Percentiles rank a stretch among this genome's conserved stretches.
phyloP scores from a whole-genome alignment of 2,113 vertebrate species.

The Colinus virginianus region DNA sequence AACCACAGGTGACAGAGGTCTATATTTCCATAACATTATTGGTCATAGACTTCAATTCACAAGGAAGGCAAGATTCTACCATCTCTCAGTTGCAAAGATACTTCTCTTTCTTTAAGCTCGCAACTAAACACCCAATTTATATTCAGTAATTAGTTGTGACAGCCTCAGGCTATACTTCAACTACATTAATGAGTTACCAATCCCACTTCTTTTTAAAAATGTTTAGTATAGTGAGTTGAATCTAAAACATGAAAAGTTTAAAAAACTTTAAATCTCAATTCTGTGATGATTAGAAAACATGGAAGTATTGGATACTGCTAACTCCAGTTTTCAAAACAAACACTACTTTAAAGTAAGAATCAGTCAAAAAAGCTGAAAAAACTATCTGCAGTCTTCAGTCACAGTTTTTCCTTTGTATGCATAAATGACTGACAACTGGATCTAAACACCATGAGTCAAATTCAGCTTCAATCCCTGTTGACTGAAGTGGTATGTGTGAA shows the following conservation, averaged over 20 bases:
- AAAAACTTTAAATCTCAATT: neutral
- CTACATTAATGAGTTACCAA: neutral
- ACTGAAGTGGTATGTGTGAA: neutral
- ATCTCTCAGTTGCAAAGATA: neutral
- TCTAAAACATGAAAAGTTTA: neutral
- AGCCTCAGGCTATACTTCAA: neutral
- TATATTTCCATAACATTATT: neutral
- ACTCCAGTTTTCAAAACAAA: neutral
- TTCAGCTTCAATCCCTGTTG: neutral
- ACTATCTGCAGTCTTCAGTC: neutral
- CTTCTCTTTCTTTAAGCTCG: neutral
- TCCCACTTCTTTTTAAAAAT: neutral
- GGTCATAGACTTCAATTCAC: neutral
- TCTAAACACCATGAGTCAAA: neutral
- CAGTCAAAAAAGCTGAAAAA: neutral
- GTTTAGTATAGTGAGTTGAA: neutral
- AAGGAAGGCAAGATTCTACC: neutral
- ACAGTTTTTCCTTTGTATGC: neutral
- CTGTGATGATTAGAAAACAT: neutral
- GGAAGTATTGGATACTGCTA: neutral
- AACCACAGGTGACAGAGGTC: neutral
- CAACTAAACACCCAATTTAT: neutral
- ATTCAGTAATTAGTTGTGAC: neutral
- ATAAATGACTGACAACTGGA: neutral
- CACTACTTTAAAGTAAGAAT: neutral